Evolutionary conservation across 2,888 invertebrate species (phyloP), one percentile per base, ranked within the genome.

Genomic region (Drosophila picticornis): DNA sequence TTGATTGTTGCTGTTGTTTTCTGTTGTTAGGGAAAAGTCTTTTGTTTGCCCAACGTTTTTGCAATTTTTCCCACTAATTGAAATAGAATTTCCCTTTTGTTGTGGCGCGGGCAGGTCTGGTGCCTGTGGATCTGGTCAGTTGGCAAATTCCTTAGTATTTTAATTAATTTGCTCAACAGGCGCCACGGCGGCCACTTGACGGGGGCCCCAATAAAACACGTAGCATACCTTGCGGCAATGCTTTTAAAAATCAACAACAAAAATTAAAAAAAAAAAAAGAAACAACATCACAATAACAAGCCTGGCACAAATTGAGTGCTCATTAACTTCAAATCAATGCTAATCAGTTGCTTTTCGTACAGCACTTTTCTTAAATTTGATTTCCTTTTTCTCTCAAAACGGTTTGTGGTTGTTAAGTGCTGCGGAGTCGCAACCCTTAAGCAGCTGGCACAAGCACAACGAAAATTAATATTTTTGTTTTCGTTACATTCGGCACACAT

Each of bases 41-140:
- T 87, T 90, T 90, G 90, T 90, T 90, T 87, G 80, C 68, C 67
- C 74, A 90, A 77, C 84, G 57, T 78, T 87, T 85, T 84, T 89
- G 80, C 81, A 90, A 87, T 87, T 88, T 90, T 90, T 89, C 66
- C 81, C 88, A 87, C 90, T 88, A 88, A 88, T 88, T 88, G 90
- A 89, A 88, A 88, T 87, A 89, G 90, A 89, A 88, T 89, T 88
- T 89, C 78, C 56, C 69, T 72, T 75, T 80, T 74, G 76, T 77
- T 87, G 71, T 83, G 77, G 76, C 57, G 31, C 64, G 36, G 71
- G 63, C 11, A 53, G 25, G 46, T 4, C 36, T 4, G 19, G 4
- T n/a, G 29, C 34, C 29, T 25, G 40, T 52, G 31, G 48, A 43
- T 57, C 63, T 78, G 80, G 80, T 74, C 82, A 81, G 75, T 70